Evolutionary conservation across 30 jellyfish, hydroid and myxozoan species (phyloP), one percentile per base, ranked within the genome.

Genomic region (Aurelia sp.): DNA sequence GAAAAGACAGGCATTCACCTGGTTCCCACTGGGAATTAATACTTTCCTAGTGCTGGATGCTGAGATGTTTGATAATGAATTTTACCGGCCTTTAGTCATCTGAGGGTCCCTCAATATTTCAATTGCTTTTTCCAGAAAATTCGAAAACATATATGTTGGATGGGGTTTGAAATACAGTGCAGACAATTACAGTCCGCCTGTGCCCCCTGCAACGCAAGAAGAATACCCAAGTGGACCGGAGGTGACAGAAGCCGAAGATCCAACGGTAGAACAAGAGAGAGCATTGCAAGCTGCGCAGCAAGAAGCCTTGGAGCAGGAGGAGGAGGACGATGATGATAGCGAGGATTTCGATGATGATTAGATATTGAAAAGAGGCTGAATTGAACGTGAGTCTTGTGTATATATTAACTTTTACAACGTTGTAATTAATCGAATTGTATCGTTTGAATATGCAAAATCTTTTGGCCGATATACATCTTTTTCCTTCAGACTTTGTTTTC

Each of bases 161-260:
- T 88, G 87, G 84, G 98, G 96, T 47, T 84, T 60, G 80, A 93
- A 82, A 70, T 93, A 93, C 69, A 88, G 97, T 68, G 92, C 90
- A 15, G 96, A 80, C 6, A 93, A 88, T 74, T 93, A 87, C 85
- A 93, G 96, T 79, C 98, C 98, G 8, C 97, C 98, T 12, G 88
- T 94, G 20, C 98, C 98, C 38, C 98, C 98, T 2, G 75, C 97
- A 9, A 93, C 93, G 4, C 98, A 86, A 79, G 98, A 93, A 12
- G 98, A 93, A 80, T 93, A 93, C 83, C 96, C 98, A 41, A 88
- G 94, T 59, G 97, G 97, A 13, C 96, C 98, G 5, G 97, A 93
- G 33, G 82, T 93, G 13, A 87, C 98, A 50, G 98, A 93, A 59
- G 88, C 90, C 30, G 97, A 93, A 31, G 98, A 93, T 66, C 98